phyloP scores from a whole-genome alignment of 2,797 vertebrate genomes.

The Neosalanx taihuensis region DNA sequence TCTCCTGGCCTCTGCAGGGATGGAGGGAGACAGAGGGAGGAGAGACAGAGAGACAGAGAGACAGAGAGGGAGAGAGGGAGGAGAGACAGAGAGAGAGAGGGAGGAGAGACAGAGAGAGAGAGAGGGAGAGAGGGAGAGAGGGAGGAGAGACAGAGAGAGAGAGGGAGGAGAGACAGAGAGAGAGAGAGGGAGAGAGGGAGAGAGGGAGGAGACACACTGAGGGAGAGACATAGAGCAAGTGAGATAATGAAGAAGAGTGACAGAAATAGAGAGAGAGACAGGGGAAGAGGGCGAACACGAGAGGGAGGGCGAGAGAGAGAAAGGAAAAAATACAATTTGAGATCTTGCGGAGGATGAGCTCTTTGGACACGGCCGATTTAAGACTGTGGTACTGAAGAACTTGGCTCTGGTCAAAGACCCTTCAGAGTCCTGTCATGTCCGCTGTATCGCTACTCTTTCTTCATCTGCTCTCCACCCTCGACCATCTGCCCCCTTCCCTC shows the following conservation, averaged over 20 bases:
- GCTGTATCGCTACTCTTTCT: background rate
- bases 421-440: slow-evolving; percentile 23
- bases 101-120: background rate
- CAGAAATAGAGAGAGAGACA: background rate
- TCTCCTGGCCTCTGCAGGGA: no score
- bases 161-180: background rate
- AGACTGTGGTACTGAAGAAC: background rate
- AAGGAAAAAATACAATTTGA: background rate
- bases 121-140: no score
- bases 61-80: background rate
- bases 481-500: background rate
- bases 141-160: no score
- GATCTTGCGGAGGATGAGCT: background rate
- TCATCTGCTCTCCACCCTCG: background rate
- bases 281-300: background rate
- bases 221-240: background rate
- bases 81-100: background rate
- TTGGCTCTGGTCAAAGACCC: slow-evolving; percentile 5
- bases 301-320: background rate
- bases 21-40: background rate
- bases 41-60: background rate
- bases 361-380: background rate
- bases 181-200: background rate
- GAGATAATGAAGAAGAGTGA: background rate
- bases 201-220: background rate